Base-by-base conservation (phyloP, 2,888 invertebrate genomes). In the Luperina testacea region DNA sequence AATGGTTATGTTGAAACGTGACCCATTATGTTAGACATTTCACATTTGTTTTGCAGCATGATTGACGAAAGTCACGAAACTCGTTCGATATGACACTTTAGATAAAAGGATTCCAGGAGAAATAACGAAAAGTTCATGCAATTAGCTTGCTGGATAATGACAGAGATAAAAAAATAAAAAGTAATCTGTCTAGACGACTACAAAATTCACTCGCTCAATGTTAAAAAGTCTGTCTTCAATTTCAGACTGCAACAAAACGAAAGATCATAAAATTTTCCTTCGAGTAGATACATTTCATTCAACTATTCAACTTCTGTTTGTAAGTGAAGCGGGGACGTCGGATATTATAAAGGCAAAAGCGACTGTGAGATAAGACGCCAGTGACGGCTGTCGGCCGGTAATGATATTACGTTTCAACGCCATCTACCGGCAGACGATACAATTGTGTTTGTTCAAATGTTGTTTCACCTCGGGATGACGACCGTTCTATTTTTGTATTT, bases 291-390 rank as follows among this genome's bases (percentile, higher is more conserved):
- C 81, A 78, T 80, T 88, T 78, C 81, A 85, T 87, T 84, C 81
- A 86, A 87, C 90, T 88, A 90, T 89, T 89, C 84, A 85, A 78
- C 61, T 79, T 78, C 48, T 84, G 87, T 86, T 88, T 81, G 84
- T 75, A 82, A 86, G 82, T 87, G 86, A 84, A 83, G 77, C 88
- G 80, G 83, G 84, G 77, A 86, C 87, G 88, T 88, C 88, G 84
- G 88, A 87, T 90, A 86, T 90, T 88, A 86, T 90, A 90, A 90
- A 89, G 86, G 88, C 86, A 82, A 78, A 84, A 87, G 87, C 84
- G 80, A 78, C 83, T 88, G 78, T 53, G 84, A 90, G 91, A 91
- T 91, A 91, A 91, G 89, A 87, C 87, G 87, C 83, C 81, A 87
- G 85, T 87, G 87, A 88, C 82, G 87, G 85, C 84, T 87, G 89